Conservation (phyloP, 2,888 invertebrate species). For the Xanthia icteritia region DNA sequence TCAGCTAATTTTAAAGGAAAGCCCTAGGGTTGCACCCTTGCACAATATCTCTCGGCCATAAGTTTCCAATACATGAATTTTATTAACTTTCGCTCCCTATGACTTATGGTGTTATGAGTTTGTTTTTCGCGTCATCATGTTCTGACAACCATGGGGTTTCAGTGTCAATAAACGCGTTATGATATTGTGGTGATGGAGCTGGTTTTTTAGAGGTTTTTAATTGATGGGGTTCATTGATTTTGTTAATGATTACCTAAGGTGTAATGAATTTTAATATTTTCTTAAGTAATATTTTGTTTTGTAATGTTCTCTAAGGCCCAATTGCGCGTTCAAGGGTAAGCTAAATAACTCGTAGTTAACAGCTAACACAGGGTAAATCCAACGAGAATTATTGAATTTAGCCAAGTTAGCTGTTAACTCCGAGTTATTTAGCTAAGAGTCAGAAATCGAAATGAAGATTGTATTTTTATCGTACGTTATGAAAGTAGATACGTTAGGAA, state of each 20-base stretch:
- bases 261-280: neutral
- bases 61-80: conserved; percentile 91
- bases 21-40: conserved; percentile 83
- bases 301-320: no score
- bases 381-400: no score
- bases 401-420: no score
- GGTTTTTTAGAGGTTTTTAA: conserved; percentile 23
- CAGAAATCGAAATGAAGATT: neutral
- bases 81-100: conserved; percentile 87
- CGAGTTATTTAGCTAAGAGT: no score
- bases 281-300: neutral
- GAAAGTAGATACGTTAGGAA: neutral
- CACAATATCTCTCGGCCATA: conserved; percentile 88
- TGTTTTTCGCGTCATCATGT: conserved; percentile 89
- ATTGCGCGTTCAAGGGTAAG: no score
- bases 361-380: no score
- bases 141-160: conserved; percentile 80
- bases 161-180: conserved; percentile 64
- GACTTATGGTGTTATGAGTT: conserved; percentile 81
- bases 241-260: neutral
- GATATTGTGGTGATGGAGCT: conserved; percentile 48
- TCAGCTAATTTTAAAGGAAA: conserved; percentile 76
- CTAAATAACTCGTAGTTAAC: no score
- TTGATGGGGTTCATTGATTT: conserved; percentile 19
- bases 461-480: no score